phyloP scores from a whole-genome alignment of 1,140 invertebrate species.

The Aphidius gifuensis region DNA sequence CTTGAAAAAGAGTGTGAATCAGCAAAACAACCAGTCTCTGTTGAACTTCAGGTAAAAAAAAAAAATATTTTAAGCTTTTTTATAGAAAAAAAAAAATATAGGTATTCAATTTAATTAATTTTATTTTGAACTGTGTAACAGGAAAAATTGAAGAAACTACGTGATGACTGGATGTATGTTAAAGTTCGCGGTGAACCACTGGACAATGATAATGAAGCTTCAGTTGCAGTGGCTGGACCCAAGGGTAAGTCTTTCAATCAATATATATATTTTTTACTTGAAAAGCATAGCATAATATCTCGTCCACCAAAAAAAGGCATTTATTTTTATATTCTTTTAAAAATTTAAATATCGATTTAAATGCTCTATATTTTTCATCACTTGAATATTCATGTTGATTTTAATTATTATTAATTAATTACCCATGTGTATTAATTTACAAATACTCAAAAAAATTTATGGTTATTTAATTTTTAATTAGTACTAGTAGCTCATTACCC shows the following conservation, averaged over 20 bases:
- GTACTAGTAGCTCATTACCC: too few species aligned
- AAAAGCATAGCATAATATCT: too few species aligned
- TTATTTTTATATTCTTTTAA: too few species aligned
- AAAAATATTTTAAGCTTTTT: conserved; percentile 5
- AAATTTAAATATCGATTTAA: too few species aligned
- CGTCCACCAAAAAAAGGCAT: too few species aligned
- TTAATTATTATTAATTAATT: too few species aligned
- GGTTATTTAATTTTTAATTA: too few species aligned
- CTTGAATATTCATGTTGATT: too few species aligned
- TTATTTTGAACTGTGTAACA: conserved; percentile 27
- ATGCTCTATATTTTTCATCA: not conserved
- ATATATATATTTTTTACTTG: conserved; percentile 5
- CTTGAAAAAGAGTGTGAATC: conserved; percentile 62
- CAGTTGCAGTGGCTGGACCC: conserved; percentile 7
- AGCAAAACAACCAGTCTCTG: conserved; percentile 59
- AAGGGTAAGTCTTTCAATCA: conserved; percentile 38
- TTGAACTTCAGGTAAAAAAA: conserved; percentile 57
- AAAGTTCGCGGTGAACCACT: conserved; percentile 49
- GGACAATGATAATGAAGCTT: conserved; percentile 27
- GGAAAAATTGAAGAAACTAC: conserved; percentile 60
- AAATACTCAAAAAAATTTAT: too few species aligned
- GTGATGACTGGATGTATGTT: conserved; percentile 62
- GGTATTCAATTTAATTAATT: too few species aligned
- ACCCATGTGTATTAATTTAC: too few species aligned
- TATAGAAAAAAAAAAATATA: not conserved